Conservation (phyloP, 37 sponge, comb jelly and placozoan genomes). For the Halichondria panicea region DNA sequence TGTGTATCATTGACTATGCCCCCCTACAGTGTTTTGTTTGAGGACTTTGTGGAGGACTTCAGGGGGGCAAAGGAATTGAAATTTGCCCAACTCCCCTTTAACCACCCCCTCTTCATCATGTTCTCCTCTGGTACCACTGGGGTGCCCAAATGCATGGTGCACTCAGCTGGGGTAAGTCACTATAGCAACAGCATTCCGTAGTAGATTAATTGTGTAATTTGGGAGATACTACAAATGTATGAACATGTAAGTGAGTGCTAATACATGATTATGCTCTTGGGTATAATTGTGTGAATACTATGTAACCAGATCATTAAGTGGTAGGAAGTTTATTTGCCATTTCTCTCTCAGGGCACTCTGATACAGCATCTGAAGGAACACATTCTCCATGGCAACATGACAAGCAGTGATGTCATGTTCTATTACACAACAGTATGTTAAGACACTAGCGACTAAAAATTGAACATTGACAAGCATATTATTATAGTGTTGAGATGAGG, state of each 20-base stretch:
- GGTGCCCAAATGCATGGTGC: slow-evolving; percentile 98
- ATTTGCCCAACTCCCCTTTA: slow-evolving; percentile 96
- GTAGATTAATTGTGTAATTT: neutral
- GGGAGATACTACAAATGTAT: neutral
- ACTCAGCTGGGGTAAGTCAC: slow-evolving; percentile 90
- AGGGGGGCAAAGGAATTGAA: slow-evolving; percentile 25
- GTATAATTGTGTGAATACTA: too few species aligned
- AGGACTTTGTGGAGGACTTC: slow-evolving; percentile 64
- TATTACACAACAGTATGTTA: slow-evolving; percentile 94
- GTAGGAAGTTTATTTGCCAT: too few species aligned
- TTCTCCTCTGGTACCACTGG: slow-evolving; percentile 98
- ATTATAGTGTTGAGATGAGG: too few species aligned
- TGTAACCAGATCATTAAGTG: too few species aligned
- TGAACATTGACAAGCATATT: too few species aligned
- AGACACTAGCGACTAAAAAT: too few species aligned
- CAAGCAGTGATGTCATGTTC: slow-evolving; percentile 80
- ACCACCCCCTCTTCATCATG: slow-evolving; percentile 99
- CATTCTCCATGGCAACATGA: slow-evolving; percentile 89
- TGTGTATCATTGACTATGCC: neutral
- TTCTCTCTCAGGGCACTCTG: slow-evolving; percentile 82
- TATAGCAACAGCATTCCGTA: neutral
- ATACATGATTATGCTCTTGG: neutral
- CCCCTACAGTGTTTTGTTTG: slow-evolving; percentile 67
- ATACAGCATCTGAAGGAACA: slow-evolving; percentile 98
- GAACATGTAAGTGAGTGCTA: neutral